Percentiles rank a stretch among this genome's conserved stretches.
Evolutionary conservation across 2,888 invertebrate species (phyloP).

Genomic region (Cephus rjabovi): DNA sequence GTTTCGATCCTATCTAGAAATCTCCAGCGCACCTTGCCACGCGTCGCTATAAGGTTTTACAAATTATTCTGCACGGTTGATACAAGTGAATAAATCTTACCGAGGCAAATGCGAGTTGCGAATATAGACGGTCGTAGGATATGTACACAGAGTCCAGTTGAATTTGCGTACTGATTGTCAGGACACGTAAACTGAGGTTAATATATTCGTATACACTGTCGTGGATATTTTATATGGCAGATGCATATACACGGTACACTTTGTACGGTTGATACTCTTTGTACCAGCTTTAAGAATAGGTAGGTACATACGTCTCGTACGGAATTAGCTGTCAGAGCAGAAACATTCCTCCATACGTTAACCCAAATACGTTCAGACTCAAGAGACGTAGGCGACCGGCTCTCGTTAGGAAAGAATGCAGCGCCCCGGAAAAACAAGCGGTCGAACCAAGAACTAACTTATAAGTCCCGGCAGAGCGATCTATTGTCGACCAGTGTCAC

Average conservation of each 20-base stretch:
- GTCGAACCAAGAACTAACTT: neutral
- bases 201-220: neutral
- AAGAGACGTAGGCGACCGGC: constrained; percentile 29
- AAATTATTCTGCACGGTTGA: constrained; percentile 22
- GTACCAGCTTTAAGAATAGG: constrained; percentile 13
- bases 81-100: constrained; percentile 18
- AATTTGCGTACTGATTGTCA: neutral
- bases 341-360: constrained; percentile 61
- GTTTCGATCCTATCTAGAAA: constrained; percentile 1
- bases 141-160: neutral
- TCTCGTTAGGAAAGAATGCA: constrained; percentile 58
- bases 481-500: neutral
- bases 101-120: constrained; percentile 24
- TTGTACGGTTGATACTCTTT: neutral
- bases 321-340: constrained; percentile 52
- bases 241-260: neutral
- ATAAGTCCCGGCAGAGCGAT: neutral
- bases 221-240: neutral
- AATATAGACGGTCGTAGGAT: constrained; percentile 1
- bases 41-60: constrained; percentile 11
- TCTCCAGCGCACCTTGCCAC: neutral
- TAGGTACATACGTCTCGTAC: constrained; percentile 25
- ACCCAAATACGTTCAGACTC: constrained; percentile 55
- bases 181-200: neutral
- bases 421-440: constrained; percentile 28